Evolutionary conservation across 2,797 vertebrate species (phyloP).

Genomic region (Liasis olivaceus): DNA sequence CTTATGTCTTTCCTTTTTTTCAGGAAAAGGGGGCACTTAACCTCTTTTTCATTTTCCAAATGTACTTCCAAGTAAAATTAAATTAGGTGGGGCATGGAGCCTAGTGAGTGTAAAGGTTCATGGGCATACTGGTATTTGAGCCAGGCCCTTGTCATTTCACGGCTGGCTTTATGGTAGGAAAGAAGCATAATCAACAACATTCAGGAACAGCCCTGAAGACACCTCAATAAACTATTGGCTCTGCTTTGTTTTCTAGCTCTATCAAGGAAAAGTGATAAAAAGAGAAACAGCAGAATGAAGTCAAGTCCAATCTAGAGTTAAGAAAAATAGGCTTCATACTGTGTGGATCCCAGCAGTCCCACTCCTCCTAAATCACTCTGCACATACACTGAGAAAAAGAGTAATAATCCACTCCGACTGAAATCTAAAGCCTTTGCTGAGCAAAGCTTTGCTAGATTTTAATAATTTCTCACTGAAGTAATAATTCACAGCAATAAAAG

Average conservation of each 20-base stretch:
- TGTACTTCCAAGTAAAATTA: not conserved
- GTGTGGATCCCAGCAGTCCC: not conserved
- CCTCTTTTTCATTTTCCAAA: not conserved
- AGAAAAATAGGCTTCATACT: not conserved
- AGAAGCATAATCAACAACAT: not conserved
- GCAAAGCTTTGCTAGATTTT: slow-evolving; percentile 38
- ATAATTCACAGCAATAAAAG: slow-evolving; percentile 17
- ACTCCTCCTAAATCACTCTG: not conserved
- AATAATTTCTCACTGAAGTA: slow-evolving; percentile 21
- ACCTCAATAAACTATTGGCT: not conserved
- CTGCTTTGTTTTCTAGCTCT: not conserved
- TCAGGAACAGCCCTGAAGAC: accelerated
- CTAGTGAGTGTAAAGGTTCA: not conserved
- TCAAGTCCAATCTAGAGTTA: not conserved
- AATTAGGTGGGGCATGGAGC: not conserved
- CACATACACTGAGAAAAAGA: not conserved
- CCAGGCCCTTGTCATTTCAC: not conserved
- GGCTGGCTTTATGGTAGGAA: not conserved
- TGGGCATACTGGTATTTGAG: not conserved
- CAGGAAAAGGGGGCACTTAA: not conserved
- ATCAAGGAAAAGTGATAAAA: not conserved
- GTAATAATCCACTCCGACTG: not conserved
- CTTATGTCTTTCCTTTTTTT: not conserved
- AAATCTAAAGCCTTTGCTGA: slow-evolving; percentile 3
- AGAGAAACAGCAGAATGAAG: not conserved